Evolutionary conservation across 37 sponge, comb jelly and placozoan genomes (phyloP), one percentile per base, ranked within the genome.

Genomic region (Hormiphora californensis): DNA sequence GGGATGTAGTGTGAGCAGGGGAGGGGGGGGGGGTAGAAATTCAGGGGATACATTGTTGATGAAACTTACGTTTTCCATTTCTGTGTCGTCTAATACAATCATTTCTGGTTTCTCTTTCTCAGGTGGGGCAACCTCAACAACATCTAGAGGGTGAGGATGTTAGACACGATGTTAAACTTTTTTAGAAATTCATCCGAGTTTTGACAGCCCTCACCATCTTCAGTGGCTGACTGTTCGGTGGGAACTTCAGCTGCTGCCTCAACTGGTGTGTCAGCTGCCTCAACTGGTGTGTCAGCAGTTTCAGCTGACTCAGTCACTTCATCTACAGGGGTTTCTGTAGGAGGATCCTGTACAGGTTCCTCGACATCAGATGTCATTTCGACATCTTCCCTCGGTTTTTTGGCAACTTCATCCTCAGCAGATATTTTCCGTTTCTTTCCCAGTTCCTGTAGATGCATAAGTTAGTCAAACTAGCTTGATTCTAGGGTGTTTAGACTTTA

Each of bases 91-190:
- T 43, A 73, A 46, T n/a, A 73, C 81, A 41, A 73, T 73, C 81
- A 73, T 73, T 41, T 73, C 81, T 40, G 81, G 81, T 33, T 73
- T 73, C 35, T 73, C 44, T 40, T 73, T 73, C 43, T 40, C 81
- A 27, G 59, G 28, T 21, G 43, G 81, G 19, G 0, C 46, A 1
- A 73, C 81, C 43, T 73, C 81, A 3, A 73, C 81, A 41, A 73
- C 46, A 8, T 73, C 81, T 73, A n/a, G 81, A 57, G 25, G 59
- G 25, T 30, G 25, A 57, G 4, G 19, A 27, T 23, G 12, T 46
- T 12, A 46, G 51, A 17, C 8, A 46, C 12, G 8, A 12, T 17
- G 8, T 46, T 12, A 46, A 17, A 8, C 8, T 8, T 8, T 46
- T 46, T 8, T 17, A 12, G 12, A 46, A 12, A 8, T 46, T 46